A percentile compares a stretch with the other conserved stretches of the same genome.
Evolutionary conservation across 35 echinoderm and acorn worm species (phyloP).

Genomic region (Heliocidaris erythrogramma): DNA sequence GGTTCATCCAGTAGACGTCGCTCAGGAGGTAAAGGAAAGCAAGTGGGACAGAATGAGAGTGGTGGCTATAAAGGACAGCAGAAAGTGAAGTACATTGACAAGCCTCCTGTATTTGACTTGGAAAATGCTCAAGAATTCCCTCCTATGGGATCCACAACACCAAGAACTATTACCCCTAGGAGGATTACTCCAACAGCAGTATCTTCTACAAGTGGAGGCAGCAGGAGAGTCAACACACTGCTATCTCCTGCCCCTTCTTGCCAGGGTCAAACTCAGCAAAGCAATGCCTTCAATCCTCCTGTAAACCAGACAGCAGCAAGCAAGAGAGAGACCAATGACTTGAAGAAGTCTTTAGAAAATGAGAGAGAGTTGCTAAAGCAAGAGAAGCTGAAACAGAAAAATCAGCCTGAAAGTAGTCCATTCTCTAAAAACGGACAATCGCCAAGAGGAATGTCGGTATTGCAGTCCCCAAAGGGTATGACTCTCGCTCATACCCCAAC

Average conservation of each 20-base stretch:
- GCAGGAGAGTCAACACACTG: not conserved
- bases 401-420: conserved; percentile 45
- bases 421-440: conserved; percentile 24
- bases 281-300: conserved; percentile 31
- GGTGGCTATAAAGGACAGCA: conserved; percentile 17
- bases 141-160: conserved; percentile 26
- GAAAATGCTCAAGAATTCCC: conserved; percentile 58
- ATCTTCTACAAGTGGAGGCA: not conserved
- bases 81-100: not conserved
- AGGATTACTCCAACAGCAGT: conserved; percentile 64
- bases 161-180: not conserved
- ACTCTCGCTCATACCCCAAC: conserved; percentile 46
- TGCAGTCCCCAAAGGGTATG: not conserved
- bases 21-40: conserved; percentile 49
- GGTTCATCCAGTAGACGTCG: conserved; percentile 40
- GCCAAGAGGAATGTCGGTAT: not conserved
- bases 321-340: not conserved
- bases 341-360: conserved; percentile 35
- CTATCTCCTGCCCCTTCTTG: conserved; percentile 32
- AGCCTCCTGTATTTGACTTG: conserved; percentile 41
- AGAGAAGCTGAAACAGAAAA: conserved; percentile 28
- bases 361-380: conserved; percentile 66
- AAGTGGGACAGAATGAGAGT: conserved; percentile 34
- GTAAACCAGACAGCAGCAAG: not conserved
- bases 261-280: not conserved